Conservation (phyloP, 2,888 invertebrate species). For the Unio delphinus region DNA sequence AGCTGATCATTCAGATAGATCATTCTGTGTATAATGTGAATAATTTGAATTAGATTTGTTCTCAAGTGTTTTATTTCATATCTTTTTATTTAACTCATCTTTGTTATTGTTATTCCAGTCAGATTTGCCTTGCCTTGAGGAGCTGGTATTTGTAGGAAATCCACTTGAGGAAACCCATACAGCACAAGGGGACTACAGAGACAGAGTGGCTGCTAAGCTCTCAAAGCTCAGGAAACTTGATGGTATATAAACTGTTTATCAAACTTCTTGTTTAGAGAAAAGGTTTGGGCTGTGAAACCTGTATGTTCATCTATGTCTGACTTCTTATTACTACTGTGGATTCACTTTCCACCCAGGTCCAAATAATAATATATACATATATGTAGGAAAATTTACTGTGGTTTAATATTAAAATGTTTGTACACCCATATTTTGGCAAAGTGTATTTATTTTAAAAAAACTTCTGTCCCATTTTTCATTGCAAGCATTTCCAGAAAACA, state of each 20-base stretch:
- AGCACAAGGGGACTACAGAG: slow-evolving; percentile 65
- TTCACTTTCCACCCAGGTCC: neutral
- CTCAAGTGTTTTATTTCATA: neutral
- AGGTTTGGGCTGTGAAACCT: too few species aligned
- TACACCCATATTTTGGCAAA: too few species aligned
- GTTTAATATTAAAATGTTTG: too few species aligned
- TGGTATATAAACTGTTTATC: slow-evolving; percentile 43
- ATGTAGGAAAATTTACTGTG: too few species aligned
- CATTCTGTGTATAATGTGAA: too few species aligned
- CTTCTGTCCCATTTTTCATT: too few species aligned
- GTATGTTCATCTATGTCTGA: too few species aligned
- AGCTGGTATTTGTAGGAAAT: slow-evolving; percentile 85
- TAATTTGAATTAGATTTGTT: too few species aligned
- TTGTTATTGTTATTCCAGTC: slow-evolving; percentile 40
- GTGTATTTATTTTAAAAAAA: too few species aligned
- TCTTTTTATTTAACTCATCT: neutral
- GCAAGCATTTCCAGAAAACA: too few species aligned
- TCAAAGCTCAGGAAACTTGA: slow-evolving; percentile 70
- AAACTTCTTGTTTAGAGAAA: neutral
- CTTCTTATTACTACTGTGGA: neutral
- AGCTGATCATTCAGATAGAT: too few species aligned
- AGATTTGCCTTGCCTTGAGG: slow-evolving; percentile 75
- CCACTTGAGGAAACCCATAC: slow-evolving; percentile 66
- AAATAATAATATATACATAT: too few species aligned
- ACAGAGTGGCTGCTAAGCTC: slow-evolving; percentile 61